Evolutionary conservation across 1,140 invertebrate species (phyloP).

Genomic region (Homalodisca vitripennis): DNA sequence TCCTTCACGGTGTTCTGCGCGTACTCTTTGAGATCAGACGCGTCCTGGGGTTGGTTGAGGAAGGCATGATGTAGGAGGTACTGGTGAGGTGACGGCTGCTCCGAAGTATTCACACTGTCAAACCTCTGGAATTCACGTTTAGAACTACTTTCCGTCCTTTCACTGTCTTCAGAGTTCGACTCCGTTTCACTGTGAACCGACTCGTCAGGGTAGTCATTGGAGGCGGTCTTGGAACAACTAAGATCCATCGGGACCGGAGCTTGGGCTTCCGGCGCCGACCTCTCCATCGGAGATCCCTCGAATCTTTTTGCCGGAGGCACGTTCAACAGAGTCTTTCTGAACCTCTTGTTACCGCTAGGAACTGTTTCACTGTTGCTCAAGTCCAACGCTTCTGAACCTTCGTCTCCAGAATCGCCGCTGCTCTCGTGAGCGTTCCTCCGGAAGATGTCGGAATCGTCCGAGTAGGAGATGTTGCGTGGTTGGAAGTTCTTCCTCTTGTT

Average conservation of each 20-base stretch:
- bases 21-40: conserved; percentile 54
- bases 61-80: conserved; percentile 40
- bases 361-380: conserved; percentile 32
- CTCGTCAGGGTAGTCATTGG: conserved; percentile 17
- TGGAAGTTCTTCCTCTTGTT: conserved; percentile 55
- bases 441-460: conserved; percentile 37
- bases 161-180: conserved; percentile 28
- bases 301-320: conserved; percentile 28
- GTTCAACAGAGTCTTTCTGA: conserved; percentile 30
- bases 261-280: conserved; percentile 26
- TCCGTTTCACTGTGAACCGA: conserved; percentile 36
- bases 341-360: conserved; percentile 18
- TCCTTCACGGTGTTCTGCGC: conserved; percentile 61
- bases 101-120: conserved; percentile 19
- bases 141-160: conserved; percentile 14
- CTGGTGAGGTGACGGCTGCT: conserved; percentile 24
- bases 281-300: conserved; percentile 23
- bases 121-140: conserved; percentile 16
- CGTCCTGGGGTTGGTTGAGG: conserved; percentile 42
- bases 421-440: neutral
- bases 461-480: conserved; percentile 50
- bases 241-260: conserved; percentile 42
- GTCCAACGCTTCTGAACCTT: conserved; percentile 29
- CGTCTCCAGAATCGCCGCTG: conserved; percentile 21
- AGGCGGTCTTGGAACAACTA: conserved; percentile 34